A percentile compares a stretch with the other conserved stretches of the same genome.
These are phyloP conservation scores for Meteorus colon DNA, from an alignment of 2,888 invertebrate genomes.

Conservation along the genomic window DNA sequence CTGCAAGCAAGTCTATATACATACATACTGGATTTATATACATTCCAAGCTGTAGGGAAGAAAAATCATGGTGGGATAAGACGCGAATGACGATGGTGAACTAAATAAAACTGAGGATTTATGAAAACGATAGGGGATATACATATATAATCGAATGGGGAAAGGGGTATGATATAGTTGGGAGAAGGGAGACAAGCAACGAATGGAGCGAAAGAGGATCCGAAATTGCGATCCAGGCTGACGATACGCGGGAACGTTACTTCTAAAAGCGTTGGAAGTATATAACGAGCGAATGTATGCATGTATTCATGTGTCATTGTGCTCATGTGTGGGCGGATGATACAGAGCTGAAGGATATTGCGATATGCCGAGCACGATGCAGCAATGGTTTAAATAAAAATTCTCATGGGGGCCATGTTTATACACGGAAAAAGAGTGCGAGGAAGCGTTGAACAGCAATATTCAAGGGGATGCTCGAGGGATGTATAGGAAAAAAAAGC, in stretches of 20 bases:
- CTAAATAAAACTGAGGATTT: constrained; percentile 71
- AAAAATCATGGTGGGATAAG: constrained; percentile 5
- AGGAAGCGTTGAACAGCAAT: constrained; percentile 6
- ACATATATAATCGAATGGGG: neutral
- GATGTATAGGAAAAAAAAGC: constrained; percentile 23
- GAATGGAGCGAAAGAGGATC: constrained; percentile 29
- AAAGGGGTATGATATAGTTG: constrained; percentile 23
- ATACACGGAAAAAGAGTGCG: neutral
- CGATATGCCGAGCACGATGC: neutral
- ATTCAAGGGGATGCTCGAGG: constrained; percentile 32
- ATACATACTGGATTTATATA: too few relatives aligned
- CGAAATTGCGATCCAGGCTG: constrained; percentile 46
- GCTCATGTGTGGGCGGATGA: constrained; percentile 27
- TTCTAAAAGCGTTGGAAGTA: constrained; percentile 9
- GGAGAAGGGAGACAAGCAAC: constrained; percentile 7
- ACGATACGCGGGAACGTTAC: constrained; percentile 36
- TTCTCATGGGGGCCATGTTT: constrained; percentile 23
- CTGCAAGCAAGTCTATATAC: too few relatives aligned
- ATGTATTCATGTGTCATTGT: constrained; percentile 21
- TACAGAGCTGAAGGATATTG: constrained; percentile 5
- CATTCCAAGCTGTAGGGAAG: constrained; percentile 2
- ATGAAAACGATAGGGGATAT: constrained; percentile 62
- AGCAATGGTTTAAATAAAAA: constrained; percentile 2
- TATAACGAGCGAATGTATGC: constrained; percentile 22
- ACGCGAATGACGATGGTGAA: constrained; percentile 47